Base-by-base conservation (phyloP, 2,797 vertebrate genomes). In the Margarornis squamiger region DNA sequence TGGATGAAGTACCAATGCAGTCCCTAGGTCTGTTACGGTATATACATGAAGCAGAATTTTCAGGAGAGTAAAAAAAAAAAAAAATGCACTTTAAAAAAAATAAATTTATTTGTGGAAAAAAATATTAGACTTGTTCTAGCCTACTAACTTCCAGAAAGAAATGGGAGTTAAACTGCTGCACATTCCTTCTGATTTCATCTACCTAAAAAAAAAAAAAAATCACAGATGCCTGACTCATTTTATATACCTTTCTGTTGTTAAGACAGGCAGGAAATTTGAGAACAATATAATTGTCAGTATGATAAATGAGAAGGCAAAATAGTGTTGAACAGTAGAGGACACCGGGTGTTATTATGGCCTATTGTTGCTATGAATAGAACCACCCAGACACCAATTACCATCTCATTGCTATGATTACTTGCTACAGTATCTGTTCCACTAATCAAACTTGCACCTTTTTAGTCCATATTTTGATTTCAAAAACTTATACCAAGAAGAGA, bases 351-450 rank as follows among this genome's bases (percentile, higher is more conserved):
- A 87, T 97, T 96, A 96, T 92, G 80, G 94, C 57, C 93, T 89
- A 95, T 96, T 97, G 95, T 97, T 96, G 90, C 95, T 98, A 96
- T 97, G 96, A 98, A 97, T 97, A 98, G 95, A 97, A 96, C 90
- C 92, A 96, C 85, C 96, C 95, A 97, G 97, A 97, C 95, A 97
- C 95, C 97, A 98, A 97, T 98, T 98, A 98, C 96, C 97, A 98
- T 97, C 96, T 98, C 96, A 96, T 97, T 87, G 59, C 90, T 97
- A 94, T 95, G 97, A 98, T 97, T 98, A 97, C 89, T 97, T 97
- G 93, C 95, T 96, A 96, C 95, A 93, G 94, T 97, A 97, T 97
- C 97, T 96, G 72, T 96, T 97, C 95, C 84, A 96, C 95, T 98
- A 97, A 97, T 98, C 97, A 98, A 94, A 97, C 82, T 94, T 97